phyloP scores from a whole-genome alignment of 1,140 invertebrate genomes.

The Drosophila kepulauana region DNA sequence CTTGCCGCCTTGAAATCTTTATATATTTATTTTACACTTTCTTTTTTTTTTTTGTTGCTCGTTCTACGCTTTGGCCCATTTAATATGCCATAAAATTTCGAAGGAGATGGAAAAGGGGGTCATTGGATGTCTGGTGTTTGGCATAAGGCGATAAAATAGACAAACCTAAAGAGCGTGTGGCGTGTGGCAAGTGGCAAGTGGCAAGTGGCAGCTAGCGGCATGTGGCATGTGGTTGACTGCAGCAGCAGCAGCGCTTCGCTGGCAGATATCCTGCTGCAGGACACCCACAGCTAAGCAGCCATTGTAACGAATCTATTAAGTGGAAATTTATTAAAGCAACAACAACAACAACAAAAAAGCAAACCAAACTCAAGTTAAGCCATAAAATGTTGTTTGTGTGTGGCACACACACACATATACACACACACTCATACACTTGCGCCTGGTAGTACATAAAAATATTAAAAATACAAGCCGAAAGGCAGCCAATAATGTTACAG shows the following conservation, averaged over 20 bases:
- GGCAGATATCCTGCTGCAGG: not conserved
- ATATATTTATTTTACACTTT: slow-evolving; percentile 15
- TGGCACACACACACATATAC: slow-evolving; percentile 11
- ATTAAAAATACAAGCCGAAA: slow-evolving; percentile 54
- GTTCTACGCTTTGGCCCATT: slow-evolving; percentile 54
- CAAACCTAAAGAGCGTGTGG: slow-evolving; percentile 51
- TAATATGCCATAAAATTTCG: slow-evolving; percentile 75
- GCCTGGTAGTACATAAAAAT: slow-evolving; percentile 69
- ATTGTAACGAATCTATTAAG: slow-evolving; percentile 81
- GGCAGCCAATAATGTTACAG: slow-evolving; percentile 48
- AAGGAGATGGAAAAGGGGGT: slow-evolving; percentile 24
- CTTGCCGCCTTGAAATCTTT: not conserved
- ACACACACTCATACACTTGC: slow-evolving; percentile 13
- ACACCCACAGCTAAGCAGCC: slow-evolving; percentile 34
- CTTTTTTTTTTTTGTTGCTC: not conserved
- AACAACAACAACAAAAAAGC: not conserved
- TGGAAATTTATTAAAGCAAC: slow-evolving; percentile 80
- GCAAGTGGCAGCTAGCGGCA: not conserved
- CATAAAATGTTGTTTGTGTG: slow-evolving; percentile 69
- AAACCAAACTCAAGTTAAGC: slow-evolving; percentile 50
- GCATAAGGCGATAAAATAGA: slow-evolving; percentile 65
- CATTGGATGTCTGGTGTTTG: slow-evolving; percentile 46
- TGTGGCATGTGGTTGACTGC: slow-evolving; percentile 15
- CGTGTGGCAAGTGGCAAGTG: slow-evolving; percentile 1
- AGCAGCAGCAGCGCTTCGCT: not conserved